These are phyloP conservation scores for Cryptotermes secundus DNA, from an alignment of 1,140 invertebrate genomes.

Conservation along the genomic window DNA sequence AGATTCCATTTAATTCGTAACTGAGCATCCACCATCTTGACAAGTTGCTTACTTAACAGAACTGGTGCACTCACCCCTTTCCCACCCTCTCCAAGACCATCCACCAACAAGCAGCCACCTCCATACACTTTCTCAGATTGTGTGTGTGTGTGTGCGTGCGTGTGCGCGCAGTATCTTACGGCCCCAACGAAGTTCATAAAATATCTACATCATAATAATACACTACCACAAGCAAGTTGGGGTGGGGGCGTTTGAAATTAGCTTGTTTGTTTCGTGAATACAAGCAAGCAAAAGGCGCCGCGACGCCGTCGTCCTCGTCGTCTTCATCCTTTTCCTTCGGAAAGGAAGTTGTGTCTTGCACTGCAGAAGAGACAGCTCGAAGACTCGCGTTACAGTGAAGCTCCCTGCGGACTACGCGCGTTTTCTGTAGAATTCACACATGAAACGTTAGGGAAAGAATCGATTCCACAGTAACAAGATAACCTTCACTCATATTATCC, in stretches of 20 bases:
- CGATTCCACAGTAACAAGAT: too few relatives aligned
- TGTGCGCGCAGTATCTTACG: not conserved
- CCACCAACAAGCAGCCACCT: conserved; percentile 23
- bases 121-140: not conserved
- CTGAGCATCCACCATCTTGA: conserved; percentile 14
- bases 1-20: conserved; percentile 15
- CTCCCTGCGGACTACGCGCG: not conserved
- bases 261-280: conserved; percentile 35
- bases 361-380: not conserved
- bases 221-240: conserved; percentile 28
- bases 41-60: conserved; percentile 31
- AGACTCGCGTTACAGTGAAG: not conserved
- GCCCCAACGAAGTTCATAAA: conserved; percentile 33
- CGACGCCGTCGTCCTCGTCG: not conserved
- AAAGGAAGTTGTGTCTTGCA: not conserved
- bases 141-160: too few relatives aligned
- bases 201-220: conserved; percentile 37
- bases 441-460: too few relatives aligned
- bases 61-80: conserved; percentile 17
- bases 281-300: not conserved
- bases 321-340: not conserved
- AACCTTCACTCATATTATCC: too few relatives aligned
- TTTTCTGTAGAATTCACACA: too few relatives aligned
- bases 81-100: conserved; percentile 18
- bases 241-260: conserved; percentile 35